Conservation (phyloP, 2,113 vertebrate genomes). For the Amblyornis subalaris region DNA sequence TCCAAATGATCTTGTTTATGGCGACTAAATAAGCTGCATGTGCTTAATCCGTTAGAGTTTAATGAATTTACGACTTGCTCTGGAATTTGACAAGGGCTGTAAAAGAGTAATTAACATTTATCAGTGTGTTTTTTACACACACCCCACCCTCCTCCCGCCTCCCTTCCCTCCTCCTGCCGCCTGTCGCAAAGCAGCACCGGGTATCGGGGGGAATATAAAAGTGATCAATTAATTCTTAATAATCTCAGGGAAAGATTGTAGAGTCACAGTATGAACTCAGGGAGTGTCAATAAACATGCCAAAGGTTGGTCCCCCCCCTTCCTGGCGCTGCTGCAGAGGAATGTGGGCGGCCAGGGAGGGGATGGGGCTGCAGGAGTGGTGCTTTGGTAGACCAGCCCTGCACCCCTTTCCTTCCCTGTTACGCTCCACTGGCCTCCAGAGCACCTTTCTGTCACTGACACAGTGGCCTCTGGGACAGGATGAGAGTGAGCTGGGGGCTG, state of each 20-base stretch:
- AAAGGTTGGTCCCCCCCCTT: slow-evolving; percentile 49
- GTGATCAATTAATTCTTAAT: slow-evolving; percentile 74
- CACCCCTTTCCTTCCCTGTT: neutral
- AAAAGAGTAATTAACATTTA: slow-evolving; percentile 79
- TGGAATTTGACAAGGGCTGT: slow-evolving; percentile 84
- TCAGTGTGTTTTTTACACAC: slow-evolving; percentile 70
- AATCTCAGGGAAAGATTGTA: slow-evolving; percentile 68
- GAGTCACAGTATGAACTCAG: slow-evolving; percentile 64
- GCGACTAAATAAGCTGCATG: slow-evolving; percentile 80
- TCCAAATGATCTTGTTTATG: slow-evolving; percentile 85
- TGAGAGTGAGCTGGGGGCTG: neutral
- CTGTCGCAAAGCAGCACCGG: slow-evolving; percentile 41
- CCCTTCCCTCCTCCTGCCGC: slow-evolving; percentile 29
- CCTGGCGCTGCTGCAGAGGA: neutral
- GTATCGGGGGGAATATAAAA: slow-evolving; percentile 69
- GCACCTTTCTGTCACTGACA: neutral
- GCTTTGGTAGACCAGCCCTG: neutral
- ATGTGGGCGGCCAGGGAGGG: slow-evolving; percentile 7
- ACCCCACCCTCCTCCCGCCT: slow-evolving; percentile 42
- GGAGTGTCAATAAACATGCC: slow-evolving; percentile 65
- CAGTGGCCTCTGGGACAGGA: neutral
- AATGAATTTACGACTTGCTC: slow-evolving; percentile 83
- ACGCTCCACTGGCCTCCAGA: neutral
- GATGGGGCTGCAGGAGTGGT: neutral
- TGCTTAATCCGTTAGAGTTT: slow-evolving; percentile 80